phyloP scores from a whole-genome alignment of 2,113 vertebrate species.

The Irena cyanogastra region DNA sequence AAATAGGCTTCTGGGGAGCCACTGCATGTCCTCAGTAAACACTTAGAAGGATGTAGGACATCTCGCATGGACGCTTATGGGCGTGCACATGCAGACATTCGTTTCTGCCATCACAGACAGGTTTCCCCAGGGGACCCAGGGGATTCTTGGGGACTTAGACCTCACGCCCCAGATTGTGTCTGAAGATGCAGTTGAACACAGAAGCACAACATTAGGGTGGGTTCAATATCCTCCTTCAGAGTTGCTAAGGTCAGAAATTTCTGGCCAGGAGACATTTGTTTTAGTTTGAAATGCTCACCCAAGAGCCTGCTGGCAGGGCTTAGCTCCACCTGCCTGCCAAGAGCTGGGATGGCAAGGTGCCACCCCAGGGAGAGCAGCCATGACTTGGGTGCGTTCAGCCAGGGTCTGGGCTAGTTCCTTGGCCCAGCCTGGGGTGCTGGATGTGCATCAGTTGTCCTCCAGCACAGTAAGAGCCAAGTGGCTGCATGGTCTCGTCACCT shows the following conservation, averaged over 20 bases:
- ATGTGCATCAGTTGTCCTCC: neutral
- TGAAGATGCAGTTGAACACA: neutral
- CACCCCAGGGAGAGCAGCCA: neutral
- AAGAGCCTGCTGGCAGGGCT: neutral
- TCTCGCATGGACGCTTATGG: rapidly evolving
- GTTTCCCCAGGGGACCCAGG: neutral
- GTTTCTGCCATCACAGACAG: neutral
- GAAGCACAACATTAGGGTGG: neutral
- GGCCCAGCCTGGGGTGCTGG: neutral
- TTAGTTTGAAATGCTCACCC: neutral
- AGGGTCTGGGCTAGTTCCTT: neutral
- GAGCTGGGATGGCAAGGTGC: neutral
- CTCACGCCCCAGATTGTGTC: neutral
- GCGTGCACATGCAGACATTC: rapidly evolving
- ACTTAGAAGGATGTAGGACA: neutral
- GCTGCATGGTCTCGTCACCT: neutral
- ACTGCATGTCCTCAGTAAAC: neutral
- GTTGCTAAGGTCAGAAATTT: neutral
- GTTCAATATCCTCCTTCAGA: neutral
- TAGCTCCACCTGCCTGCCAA: neutral
- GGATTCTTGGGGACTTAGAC: neutral
- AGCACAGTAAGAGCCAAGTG: rapidly evolving
- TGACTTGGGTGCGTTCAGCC: neutral
- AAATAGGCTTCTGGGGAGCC: neutral
- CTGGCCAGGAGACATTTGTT: neutral